Evolutionary conservation across 2,888 invertebrate genomes (phyloP).

Genomic region (Orchesella flavescens): DNA sequence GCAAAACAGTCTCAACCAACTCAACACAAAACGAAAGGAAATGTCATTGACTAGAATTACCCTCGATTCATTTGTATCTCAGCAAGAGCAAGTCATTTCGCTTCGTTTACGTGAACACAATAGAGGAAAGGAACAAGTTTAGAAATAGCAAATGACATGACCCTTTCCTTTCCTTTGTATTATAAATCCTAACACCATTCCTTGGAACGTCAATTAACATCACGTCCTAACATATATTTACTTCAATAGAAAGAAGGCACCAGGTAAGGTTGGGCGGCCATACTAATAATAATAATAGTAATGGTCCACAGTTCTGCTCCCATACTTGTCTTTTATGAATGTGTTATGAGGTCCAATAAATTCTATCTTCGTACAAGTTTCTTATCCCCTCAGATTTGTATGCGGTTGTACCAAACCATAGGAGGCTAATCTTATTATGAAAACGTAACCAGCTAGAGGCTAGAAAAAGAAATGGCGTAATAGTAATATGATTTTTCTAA

Average conservation of each 20-base stretch:
- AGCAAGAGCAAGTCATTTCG: too few relatives aligned
- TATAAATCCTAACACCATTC: too few relatives aligned
- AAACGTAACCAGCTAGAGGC: not conserved
- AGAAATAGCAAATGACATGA: too few relatives aligned
- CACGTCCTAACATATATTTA: not conserved
- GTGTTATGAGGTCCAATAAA: conserved; percentile 1
- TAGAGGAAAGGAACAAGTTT: too few relatives aligned
- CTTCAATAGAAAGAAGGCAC: not conserved
- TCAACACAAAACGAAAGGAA: not conserved
- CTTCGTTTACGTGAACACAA: too few relatives aligned
- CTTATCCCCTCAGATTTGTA: not conserved
- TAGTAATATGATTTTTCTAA: not conserved
- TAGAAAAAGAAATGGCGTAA: not conserved
- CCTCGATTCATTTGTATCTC: too few relatives aligned
- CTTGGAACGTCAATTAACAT: conserved; percentile 10
- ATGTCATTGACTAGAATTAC: conserved; percentile 1
- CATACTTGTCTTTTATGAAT: too few relatives aligned
- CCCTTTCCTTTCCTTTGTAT: too few relatives aligned
- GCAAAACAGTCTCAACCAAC: not conserved
- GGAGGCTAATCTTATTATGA: too few relatives aligned
- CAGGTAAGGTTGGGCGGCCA: conserved; percentile 6
- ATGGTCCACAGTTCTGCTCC: too few relatives aligned
- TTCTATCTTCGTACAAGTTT: not conserved
- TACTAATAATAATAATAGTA: not conserved
- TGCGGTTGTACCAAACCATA: too few relatives aligned